Conservation (phyloP, 2,113 vertebrate genomes). For the Forbesichthys agassizii region DNA sequence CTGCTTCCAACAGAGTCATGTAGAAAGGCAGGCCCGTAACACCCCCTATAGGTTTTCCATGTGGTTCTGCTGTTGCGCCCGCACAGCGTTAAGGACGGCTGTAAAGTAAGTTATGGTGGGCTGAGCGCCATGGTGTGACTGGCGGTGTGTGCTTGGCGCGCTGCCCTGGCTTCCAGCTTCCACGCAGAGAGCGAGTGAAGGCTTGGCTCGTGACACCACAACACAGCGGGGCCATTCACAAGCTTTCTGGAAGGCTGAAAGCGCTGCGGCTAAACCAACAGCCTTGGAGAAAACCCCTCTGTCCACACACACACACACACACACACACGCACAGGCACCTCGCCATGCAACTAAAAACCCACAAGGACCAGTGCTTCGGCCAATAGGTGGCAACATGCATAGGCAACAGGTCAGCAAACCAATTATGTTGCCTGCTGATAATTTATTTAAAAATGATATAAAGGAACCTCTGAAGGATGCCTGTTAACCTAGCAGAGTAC, state of each 20-base stretch:
- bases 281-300: not conserved
- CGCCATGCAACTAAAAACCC: not conserved
- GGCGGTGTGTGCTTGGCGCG: conserved; percentile 26
- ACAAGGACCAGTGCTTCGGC: not conserved
- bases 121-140: conserved; percentile 24
- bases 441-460: not conserved
- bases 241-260: not conserved
- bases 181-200: not conserved
- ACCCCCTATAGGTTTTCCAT: not conserved
- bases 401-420: too few relatives aligned
- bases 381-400: too few relatives aligned
- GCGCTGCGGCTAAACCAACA: not conserved
- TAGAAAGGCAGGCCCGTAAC: too few relatives aligned
- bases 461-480: not conserved
- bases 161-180: not conserved
- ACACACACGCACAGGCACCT: not conserved
- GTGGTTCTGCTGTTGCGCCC: conserved; percentile 37
- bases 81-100: conserved; percentile 22
- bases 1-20: too few relatives aligned
- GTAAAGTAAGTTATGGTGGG: conserved; percentile 41
- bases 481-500: not conserved
- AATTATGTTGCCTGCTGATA: too few relatives aligned
- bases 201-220: conserved; percentile 23
- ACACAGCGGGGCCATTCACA: conserved; percentile 45
- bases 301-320: not conserved